These are phyloP conservation scores for Balaenoptera acutorostrata DNA, from an alignment of 2,113 vertebrate genomes.

Conservation along the genomic window DNA sequence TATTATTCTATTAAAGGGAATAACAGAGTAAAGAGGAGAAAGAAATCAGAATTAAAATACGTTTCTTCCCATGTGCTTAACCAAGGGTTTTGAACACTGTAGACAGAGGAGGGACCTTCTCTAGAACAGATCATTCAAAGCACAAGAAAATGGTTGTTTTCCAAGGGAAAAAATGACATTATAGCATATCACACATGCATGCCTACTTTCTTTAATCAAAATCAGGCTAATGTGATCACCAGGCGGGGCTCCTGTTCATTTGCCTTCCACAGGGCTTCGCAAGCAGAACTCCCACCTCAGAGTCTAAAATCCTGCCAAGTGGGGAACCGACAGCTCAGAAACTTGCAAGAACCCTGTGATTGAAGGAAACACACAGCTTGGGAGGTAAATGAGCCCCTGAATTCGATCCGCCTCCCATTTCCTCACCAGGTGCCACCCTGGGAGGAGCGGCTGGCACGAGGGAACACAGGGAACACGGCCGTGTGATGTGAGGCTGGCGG, in stretches of 20 bases:
- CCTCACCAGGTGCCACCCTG: neutral
- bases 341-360: neutral
- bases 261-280: rapidly evolving
- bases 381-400: neutral
- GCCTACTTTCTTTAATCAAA: neutral
- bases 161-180: neutral
- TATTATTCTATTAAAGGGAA: neutral
- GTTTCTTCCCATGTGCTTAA: neutral
- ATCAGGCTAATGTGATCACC: neutral
- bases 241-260: neutral
- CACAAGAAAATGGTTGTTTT: neutral
- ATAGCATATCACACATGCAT: neutral
- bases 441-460: neutral
- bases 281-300: neutral
- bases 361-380: neutral
- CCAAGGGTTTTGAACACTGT: neutral
- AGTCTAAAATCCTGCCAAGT: neutral
- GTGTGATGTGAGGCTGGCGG: rapidly evolving
- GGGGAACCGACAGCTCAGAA: neutral
- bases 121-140: neutral
- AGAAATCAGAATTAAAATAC: neutral
- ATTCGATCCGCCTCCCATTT: neutral
- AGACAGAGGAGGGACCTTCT: neutral
- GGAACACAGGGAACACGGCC: neutral
- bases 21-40: neutral